A percentile compares a stretch with the other conserved stretches of the same genome.
Conservation (phyloP, 1,140 invertebrate species). For the Nephotettix cincticeps region DNA sequence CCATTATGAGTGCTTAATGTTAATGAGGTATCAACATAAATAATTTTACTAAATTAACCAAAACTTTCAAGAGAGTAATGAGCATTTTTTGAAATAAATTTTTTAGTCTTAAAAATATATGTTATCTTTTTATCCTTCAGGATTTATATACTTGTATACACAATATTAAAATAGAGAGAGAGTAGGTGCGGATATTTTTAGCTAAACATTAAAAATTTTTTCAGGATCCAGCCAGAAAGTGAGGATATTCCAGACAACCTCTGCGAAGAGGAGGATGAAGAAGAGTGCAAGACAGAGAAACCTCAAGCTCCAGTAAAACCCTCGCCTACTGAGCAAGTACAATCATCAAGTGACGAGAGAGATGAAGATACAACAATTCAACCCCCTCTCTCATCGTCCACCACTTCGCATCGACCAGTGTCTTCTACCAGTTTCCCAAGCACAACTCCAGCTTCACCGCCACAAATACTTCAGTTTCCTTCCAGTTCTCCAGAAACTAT, state of each 20-base stretch:
- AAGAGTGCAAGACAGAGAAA: slow-evolving; percentile 34
- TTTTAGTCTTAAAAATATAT: too few relatives aligned
- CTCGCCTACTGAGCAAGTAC: background rate
- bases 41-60: too few relatives aligned
- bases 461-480: slow-evolving; percentile 31
- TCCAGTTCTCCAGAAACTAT: slow-evolving; percentile 38
- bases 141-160: too few relatives aligned
- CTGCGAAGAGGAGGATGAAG: slow-evolving; percentile 42
- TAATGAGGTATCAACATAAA: too few relatives aligned
- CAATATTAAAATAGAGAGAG: too few relatives aligned
- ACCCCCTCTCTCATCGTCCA: slow-evolving; percentile 36
- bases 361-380: slow-evolving; percentile 31
- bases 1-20: too few relatives aligned
- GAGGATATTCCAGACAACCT: slow-evolving; percentile 28
- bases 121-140: too few relatives aligned
- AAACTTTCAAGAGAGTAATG: too few relatives aligned
- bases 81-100: too few relatives aligned
- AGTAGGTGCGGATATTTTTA: too few relatives aligned
- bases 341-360: background rate
- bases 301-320: background rate
- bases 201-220: too few relatives aligned
- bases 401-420: slow-evolving; percentile 36
- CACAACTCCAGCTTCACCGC: slow-evolving; percentile 37
- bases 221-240: slow-evolving; percentile 38
- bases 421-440: slow-evolving; percentile 38